Evolutionary conservation across 2,113 vertebrate species (phyloP).

Genomic region (Crotalus helleri): DNA sequence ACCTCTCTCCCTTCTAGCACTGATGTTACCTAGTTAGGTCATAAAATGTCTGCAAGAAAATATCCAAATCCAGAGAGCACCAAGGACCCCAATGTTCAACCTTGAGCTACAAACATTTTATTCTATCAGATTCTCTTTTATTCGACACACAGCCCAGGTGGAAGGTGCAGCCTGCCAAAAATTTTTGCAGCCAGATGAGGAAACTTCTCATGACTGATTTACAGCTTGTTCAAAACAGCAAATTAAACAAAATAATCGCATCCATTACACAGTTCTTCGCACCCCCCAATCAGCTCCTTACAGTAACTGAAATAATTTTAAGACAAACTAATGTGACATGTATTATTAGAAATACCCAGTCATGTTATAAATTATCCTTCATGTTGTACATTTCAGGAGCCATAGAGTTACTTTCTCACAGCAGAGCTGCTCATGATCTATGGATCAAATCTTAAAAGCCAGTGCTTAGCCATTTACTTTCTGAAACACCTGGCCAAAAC

Average conservation of each 20-base stretch:
- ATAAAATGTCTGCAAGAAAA: neutral
- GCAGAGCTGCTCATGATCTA: neutral
- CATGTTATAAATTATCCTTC: neutral
- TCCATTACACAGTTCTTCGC: neutral
- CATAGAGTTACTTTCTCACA: neutral
- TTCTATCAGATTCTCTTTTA: neutral
- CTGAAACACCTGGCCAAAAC: neutral
- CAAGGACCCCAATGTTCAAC: neutral
- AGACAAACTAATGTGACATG: neutral
- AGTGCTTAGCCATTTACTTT: neutral
- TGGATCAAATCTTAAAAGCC: neutral
- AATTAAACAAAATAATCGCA: neutral
- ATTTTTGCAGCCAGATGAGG: neutral
- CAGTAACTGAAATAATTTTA: neutral
- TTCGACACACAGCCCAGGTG: neutral
- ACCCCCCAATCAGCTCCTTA: neutral
- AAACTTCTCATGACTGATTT: neutral
- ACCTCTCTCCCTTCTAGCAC: neutral
- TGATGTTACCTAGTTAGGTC: neutral
- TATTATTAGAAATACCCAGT: neutral
- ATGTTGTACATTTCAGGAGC: neutral
- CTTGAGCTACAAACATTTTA: neutral
- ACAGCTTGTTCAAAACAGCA: neutral
- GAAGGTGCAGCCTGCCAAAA: neutral
- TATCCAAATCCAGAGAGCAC: neutral